phyloP scores from a whole-genome alignment of 2,113 vertebrate genomes.

The Sander vitreus region DNA sequence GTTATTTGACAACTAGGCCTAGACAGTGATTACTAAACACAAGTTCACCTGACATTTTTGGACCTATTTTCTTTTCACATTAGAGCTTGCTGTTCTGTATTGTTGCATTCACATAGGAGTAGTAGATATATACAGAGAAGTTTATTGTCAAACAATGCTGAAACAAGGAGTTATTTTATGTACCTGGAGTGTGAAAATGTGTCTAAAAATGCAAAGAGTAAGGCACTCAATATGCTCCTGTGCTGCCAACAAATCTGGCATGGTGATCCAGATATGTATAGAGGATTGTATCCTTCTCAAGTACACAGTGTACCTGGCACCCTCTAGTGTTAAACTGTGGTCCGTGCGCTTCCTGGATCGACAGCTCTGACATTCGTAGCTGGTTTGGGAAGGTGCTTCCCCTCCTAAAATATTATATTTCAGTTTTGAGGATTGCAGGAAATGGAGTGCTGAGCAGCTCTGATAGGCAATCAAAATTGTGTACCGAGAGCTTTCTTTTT shows the following conservation, averaged over 20 bases:
- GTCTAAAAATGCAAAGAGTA: constrained; percentile 50
- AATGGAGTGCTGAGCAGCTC: constrained; percentile 23
- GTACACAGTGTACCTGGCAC: constrained; percentile 53
- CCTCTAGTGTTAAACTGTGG: constrained; percentile 58
- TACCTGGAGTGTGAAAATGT: constrained; percentile 68
- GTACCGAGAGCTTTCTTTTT: constrained; percentile 7
- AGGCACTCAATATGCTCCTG: constrained; percentile 63
- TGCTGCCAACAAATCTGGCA: constrained; percentile 29
- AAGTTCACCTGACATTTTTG: constrained; percentile 63
- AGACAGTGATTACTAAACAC: constrained; percentile 66
- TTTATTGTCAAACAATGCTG: constrained; percentile 73
- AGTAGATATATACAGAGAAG: constrained; percentile 64
- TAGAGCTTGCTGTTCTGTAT: constrained; percentile 59
- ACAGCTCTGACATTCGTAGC: constrained; percentile 28
- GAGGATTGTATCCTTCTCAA: constrained; percentile 57
- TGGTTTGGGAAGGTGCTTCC: constrained; percentile 1
- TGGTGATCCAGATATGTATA: constrained; percentile 1
- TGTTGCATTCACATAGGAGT: constrained; percentile 63
- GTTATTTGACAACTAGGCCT: constrained; percentile 51
- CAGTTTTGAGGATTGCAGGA: constrained; percentile 11
- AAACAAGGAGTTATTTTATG: constrained; percentile 34
- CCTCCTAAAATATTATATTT: neutral
- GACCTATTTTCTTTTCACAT: constrained; percentile 80
- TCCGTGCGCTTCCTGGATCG: constrained; percentile 36
- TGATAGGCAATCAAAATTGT: constrained; percentile 8